Base-by-base conservation (phyloP, 2,888 invertebrate genomes). In the Aphidoletes aphidimyza region DNA sequence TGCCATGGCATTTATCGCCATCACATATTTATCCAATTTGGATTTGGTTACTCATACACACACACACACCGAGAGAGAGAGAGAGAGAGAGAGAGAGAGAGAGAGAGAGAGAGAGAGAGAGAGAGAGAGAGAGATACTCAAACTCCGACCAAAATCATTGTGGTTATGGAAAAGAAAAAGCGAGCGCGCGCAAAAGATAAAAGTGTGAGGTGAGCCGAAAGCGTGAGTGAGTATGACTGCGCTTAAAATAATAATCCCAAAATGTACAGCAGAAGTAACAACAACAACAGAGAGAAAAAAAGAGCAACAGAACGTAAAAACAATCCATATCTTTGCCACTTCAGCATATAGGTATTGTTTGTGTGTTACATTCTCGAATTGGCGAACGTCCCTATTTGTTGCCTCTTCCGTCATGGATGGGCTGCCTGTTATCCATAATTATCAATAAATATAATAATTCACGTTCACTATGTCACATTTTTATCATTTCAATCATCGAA, bases 401-500 rank as follows among this genome's bases (percentile, higher is more conserved):
- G 69, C 5, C 26, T 69, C 69, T 69, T 69, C 69, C 69, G 69
- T 69, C 69, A 69, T 69, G 69, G 17, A 14, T 14, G 6, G 26
- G 22, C 36, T 54, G 69, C 81, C 36, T 37, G 81, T 37, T 81
- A 81, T 81, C 81, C 81, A 81, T 81, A 81, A 81, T 81, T 81
- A 81, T 81, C 81, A 81, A 81, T 81, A 81, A 81, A 81, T 81
- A 81, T 81, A 81, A 81, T 81, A 81, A 81, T 81, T 81, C 81
- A 81, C 81, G 81, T 81, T 81, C 81, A 81, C 81, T 81, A 37
- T 81, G 81, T 81, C 81, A 81, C 81, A 81, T 81, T 81, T 81
- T 81, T 81, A 81, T 81, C 81, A 81, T 81, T 81, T 81, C 81
- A 81, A 81, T 81, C 81, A 81, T 81, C 81, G 81, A 81, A 81